These are phyloP conservation scores for Drosophila trapezifrons DNA, from an alignment of 1,140 invertebrate genomes.

Conservation along the genomic window DNA sequence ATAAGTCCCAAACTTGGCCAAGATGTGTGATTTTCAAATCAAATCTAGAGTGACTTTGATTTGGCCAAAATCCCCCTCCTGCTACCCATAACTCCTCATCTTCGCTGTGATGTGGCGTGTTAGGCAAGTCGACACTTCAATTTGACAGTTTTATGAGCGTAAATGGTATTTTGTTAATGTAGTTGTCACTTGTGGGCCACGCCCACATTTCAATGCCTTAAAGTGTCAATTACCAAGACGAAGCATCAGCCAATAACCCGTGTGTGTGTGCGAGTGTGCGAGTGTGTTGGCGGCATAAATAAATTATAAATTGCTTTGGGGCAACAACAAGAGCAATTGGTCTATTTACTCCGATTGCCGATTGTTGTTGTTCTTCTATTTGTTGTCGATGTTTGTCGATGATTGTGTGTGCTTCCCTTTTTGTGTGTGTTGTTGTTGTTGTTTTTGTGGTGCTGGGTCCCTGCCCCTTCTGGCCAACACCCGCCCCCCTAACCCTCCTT, in stretches of 20 bases:
- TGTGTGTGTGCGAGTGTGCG: conserved; percentile 12
- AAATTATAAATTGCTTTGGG: conserved; percentile 75
- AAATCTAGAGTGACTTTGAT: conserved; percentile 35
- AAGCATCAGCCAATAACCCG: conserved; percentile 36
- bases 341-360: conserved; percentile 63
- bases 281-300: conserved; percentile 52
- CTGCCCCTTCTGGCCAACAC: conserved; percentile 5
- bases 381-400: conserved; percentile 58
- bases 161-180: conserved; percentile 74
- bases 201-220: conserved; percentile 69
- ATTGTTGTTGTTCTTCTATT: conserved; percentile 45
- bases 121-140: conserved; percentile 64
- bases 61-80: conserved; percentile 23
- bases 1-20: not conserved
- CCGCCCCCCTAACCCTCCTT: not conserved
- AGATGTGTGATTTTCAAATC: conserved; percentile 4
- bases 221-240: conserved; percentile 75
- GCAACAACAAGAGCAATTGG: conserved; percentile 68
- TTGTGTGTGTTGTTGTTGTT: conserved; percentile 2
- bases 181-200: conserved; percentile 47
- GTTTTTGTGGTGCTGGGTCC: conserved; percentile 22
- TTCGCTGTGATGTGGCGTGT: conserved; percentile 31
- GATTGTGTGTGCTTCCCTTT: conserved; percentile 75
- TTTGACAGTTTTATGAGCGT: conserved; percentile 77
- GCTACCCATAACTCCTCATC: not conserved